A percentile compares a stretch with the other conserved stretches of the same genome.
Evolutionary conservation across 2,888 invertebrate species (phyloP).

Genomic region (Dexiosoma caninum): DNA sequence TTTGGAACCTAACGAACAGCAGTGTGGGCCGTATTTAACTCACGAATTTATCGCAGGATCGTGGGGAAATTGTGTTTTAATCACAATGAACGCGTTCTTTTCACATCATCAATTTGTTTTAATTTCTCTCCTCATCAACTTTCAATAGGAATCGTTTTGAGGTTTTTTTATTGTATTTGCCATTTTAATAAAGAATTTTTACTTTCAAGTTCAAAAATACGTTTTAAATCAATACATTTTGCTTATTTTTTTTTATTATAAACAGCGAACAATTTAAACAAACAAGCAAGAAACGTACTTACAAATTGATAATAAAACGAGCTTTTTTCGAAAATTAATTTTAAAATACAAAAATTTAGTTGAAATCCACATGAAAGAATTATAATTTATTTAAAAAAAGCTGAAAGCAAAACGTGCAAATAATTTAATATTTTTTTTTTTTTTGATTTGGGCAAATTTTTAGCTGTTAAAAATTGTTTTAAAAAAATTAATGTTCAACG

Average conservation of each 20-base stretch:
- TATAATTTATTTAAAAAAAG: slow-evolving; percentile 1
- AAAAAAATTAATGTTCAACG: neutral
- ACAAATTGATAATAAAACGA: neutral
- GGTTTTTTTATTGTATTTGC: no score
- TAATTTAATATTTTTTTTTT: neutral
- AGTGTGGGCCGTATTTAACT: no score
- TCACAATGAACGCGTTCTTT: no score
- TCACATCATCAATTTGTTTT: no score
- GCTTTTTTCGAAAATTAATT: neutral
- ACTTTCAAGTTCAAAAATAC: neutral
- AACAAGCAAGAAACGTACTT: neutral
- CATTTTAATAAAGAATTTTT: no score
- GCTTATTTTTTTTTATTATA: neutral
- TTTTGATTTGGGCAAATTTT: neutral
- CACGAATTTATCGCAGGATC: no score
- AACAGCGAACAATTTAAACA: neutral
- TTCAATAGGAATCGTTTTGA: no score
- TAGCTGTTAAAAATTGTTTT: neutral
- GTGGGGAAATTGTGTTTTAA: no score
- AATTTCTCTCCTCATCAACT: no score
- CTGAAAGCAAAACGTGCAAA: slow-evolving; percentile 19
- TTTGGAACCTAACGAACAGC: no score
- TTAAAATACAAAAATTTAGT: no score
- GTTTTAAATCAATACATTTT: neutral
- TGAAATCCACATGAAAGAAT: neutral